Evolutionary conservation across 2,797 vertebrate species (phyloP), one percentile per base, ranked within the genome.

Genomic region (Austrolebias charrua): DNA sequence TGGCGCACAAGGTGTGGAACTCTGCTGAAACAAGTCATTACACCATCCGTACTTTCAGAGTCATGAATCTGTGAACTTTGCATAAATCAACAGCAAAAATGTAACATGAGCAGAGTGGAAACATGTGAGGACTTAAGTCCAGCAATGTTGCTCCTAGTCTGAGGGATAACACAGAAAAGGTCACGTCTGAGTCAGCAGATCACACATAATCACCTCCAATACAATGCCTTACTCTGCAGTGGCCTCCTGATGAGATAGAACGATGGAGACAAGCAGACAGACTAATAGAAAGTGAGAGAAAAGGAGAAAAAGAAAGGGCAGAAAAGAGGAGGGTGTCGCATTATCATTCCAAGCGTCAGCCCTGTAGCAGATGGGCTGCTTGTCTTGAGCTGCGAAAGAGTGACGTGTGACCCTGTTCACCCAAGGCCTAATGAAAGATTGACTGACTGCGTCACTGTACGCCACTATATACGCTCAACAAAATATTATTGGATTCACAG

Each of bases 391-490:
- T 86, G 65, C 73, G 84, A 88, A 88, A 89, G 92, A 93, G 89
- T 89, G 91, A 90, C 85, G 88, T 88, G 89, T 91, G 93, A 95
- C 93, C 92, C 84, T 69, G 86, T 82, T 96, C 88, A 91, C 93
- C 94, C 90, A 73, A 38, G 78, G 86, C 89, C 92, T 93, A 92
- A 93, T 91, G 94, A 94, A 95, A 95, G 93, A 94, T 92, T 91
- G 91, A 92, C 91, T 89, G 83, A 81, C 77, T 82, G 69, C 69
- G 81, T 87, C 72, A 68, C 86, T 79, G 78, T 66, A 43, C 71
- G 62, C 80, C 48, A 74, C 69, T 64, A 65, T 62, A 53, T 71
- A 79, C 69, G 65, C 81, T 65, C 33, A 0, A 75, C 60, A 72
- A 79, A 83, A 85, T 84, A 86, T 85, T 83, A 86, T 85, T 85